Evolutionary conservation across 2,797 vertebrate genomes (phyloP).

Genomic region (Psittacula echo): DNA sequence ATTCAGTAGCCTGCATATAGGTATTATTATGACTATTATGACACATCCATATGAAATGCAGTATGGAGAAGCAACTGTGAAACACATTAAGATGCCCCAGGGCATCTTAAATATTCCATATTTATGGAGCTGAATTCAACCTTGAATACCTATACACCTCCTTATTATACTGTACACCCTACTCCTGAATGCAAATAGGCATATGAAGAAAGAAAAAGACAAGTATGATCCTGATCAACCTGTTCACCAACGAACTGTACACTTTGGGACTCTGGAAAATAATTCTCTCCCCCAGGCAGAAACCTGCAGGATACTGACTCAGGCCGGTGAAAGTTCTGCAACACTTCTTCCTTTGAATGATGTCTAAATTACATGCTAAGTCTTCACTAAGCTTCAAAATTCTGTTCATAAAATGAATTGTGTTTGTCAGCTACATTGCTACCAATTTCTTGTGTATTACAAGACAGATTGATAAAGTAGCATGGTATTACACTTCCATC

Average conservation of each 20-base stretch:
- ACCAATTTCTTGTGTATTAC: neutral
- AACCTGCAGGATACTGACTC: neutral
- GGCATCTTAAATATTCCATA: neutral
- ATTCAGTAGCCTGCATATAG: neutral
- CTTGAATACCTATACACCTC: neutral
- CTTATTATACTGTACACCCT: neutral
- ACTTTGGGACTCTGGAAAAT: neutral
- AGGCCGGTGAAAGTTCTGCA: neutral
- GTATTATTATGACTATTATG: neutral
- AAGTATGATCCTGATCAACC: neutral
- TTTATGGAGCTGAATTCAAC: neutral
- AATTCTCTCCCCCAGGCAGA: neutral
- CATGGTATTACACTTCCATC: neutral
- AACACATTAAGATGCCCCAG: neutral
- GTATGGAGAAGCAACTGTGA: neutral
- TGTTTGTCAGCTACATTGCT: neutral
- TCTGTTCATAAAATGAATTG: neutral
- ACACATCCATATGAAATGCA: neutral
- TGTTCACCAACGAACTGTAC: neutral
- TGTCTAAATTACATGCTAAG: neutral
- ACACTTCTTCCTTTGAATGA: neutral
- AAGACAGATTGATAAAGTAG: neutral
- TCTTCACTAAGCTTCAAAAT: neutral
- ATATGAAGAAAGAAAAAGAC: neutral
- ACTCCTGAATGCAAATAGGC: neutral